Percentiles rank a stretch among this genome's conserved stretches.
These are phyloP conservation scores for Sycophila sp. DNA, from an alignment of 1,140 invertebrate species.

Conservation along the genomic window DNA sequence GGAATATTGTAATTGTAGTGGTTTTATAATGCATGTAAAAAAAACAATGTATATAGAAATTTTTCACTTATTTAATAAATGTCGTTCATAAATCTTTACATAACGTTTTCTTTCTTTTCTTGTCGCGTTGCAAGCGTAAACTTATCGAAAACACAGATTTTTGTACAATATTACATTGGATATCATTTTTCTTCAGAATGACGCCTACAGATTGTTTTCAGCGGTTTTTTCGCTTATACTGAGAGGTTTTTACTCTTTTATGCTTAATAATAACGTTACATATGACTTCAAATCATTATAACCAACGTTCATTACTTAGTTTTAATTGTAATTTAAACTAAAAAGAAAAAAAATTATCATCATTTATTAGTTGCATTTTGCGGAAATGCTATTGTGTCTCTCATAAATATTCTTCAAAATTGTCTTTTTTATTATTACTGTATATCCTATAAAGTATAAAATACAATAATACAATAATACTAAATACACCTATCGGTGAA, in stretches of 20 bases:
- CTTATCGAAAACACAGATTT: conserved; percentile 36
- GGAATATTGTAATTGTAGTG: conserved; percentile 3
- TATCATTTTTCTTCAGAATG: conserved; percentile 34
- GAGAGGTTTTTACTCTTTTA: not conserved
- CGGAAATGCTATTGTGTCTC: conserved; percentile 49
- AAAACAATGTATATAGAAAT: conserved; percentile 48
- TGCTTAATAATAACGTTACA: conserved; percentile 27
- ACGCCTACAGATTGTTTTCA: conserved; percentile 14
- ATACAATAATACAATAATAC: conserved; percentile 53
- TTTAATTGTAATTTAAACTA: conserved; percentile 49
- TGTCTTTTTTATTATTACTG: conserved; percentile 43
- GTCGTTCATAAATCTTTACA: conserved; percentile 45
- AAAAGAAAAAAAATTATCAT: conserved; percentile 50
- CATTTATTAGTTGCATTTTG: conserved; percentile 48
- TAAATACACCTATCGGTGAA: conserved; percentile 49
- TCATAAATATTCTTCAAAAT: conserved; percentile 47
- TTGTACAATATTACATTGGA: conserved; percentile 38
- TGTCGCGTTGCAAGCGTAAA: conserved; percentile 35
- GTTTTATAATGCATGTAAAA: conserved; percentile 22
- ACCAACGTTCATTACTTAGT: conserved; percentile 49
- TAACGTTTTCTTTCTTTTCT: conserved; percentile 39
- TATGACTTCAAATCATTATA: conserved; percentile 37
- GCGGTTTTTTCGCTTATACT: conserved; percentile 10
- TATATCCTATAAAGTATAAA: conserved; percentile 51
- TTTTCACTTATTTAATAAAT: conserved; percentile 54